Evolutionary conservation across 2,888 invertebrate genomes (phyloP).

Genomic region (Amorpha juglandis): DNA sequence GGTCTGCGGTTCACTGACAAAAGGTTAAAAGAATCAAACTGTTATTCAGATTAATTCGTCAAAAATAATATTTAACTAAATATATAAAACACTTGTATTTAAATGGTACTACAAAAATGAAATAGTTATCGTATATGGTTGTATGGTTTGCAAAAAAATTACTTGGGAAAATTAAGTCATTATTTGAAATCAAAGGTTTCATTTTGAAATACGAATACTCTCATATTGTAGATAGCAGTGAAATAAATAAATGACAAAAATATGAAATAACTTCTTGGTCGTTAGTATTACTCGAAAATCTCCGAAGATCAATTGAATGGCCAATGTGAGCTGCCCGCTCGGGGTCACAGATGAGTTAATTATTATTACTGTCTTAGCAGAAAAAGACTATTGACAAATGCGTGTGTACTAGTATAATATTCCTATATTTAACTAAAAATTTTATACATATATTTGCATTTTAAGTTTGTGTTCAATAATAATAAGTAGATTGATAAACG

Average conservation of each 20-base stretch:
- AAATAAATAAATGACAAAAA: slow-evolving; percentile 26
- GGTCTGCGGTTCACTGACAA: slow-evolving; percentile 36
- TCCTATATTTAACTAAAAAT: not conserved
- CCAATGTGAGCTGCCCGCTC: slow-evolving; percentile 70
- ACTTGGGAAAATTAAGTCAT: too few species aligned
- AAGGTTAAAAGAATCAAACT: slow-evolving; percentile 37
- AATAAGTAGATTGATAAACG: not conserved
- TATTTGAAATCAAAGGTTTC: too few species aligned
- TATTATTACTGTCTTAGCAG: slow-evolving; percentile 64
- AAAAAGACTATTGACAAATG: slow-evolving; percentile 49
- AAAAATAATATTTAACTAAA: not conserved
- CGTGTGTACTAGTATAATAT: slow-evolving; percentile 49
- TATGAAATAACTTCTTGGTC: slow-evolving; percentile 38
- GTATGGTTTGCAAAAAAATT: too few species aligned
- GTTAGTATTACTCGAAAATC: slow-evolving; percentile 61
- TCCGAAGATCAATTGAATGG: slow-evolving; percentile 73
- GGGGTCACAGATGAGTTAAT: slow-evolving; percentile 75
- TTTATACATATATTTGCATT: not conserved
- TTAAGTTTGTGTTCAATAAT: not conserved
- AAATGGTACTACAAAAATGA: too few species aligned
- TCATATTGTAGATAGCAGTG: not conserved
- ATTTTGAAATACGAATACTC: too few species aligned
- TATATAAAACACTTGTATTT: too few species aligned
- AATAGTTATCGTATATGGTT: too few species aligned
- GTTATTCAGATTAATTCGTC: not conserved